Conservation (phyloP, 2,888 invertebrate genomes). For the Dicyrtoma fusca region DNA sequence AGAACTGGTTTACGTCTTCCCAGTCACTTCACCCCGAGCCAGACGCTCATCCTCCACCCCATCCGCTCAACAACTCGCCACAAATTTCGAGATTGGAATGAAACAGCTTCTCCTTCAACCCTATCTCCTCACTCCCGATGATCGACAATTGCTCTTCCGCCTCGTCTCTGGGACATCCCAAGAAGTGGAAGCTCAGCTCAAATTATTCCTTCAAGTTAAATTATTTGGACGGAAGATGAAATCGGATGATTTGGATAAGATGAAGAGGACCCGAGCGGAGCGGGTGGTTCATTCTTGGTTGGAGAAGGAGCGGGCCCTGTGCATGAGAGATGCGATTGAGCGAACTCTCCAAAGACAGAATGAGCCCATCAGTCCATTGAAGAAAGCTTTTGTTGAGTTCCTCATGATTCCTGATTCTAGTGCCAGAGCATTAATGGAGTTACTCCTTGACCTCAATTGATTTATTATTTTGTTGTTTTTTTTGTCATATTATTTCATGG, state of each 20-base stretch:
- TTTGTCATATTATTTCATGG: no score
- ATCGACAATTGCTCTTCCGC: conserved; percentile 49
- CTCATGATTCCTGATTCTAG: conserved; percentile 54
- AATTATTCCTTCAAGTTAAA: conserved; percentile 54
- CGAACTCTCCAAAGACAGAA: conserved; percentile 49
- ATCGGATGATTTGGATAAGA: conserved; percentile 49
- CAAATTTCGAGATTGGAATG: conserved; percentile 53
- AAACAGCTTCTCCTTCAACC: conserved; percentile 49
- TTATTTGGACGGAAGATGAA: conserved; percentile 49
- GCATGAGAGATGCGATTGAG: conserved; percentile 56
- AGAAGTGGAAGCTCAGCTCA: conserved; percentile 51
- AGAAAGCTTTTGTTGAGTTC: conserved; percentile 54
- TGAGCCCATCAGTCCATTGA: conserved; percentile 54
- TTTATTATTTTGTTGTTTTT: no score
- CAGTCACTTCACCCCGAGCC: conserved; percentile 4
- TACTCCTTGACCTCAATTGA: conserved; percentile 47
- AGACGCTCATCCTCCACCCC: conserved; percentile 16
- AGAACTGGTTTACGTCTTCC: conserved; percentile 49
- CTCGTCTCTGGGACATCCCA: conserved; percentile 43
- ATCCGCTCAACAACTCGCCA: conserved; percentile 33
- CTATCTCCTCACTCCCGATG: conserved; percentile 47
- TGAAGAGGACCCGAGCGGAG: conserved; percentile 46
- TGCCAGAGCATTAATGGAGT: conserved; percentile 56
- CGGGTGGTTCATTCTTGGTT: conserved; percentile 52
- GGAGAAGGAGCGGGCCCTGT: conserved; percentile 54